A percentile compares a stretch with the other conserved stretches of the same genome.
These are phyloP conservation scores for Exocentrus adspersus DNA, from an alignment of 2,888 invertebrate genomes.

Conservation along the genomic window DNA sequence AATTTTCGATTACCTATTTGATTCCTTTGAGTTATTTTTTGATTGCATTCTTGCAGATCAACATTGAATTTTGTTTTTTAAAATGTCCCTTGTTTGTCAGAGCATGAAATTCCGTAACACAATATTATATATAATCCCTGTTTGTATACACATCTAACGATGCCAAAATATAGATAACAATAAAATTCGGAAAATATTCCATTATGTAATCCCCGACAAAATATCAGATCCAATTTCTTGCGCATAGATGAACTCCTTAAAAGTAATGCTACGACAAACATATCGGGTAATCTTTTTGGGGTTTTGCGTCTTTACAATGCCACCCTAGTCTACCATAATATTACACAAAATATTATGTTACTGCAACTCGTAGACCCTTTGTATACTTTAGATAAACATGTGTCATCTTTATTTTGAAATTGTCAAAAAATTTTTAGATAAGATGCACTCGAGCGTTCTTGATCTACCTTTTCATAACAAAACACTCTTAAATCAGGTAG, in stretches of 20 bases:
- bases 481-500: slow-evolving; percentile 46
- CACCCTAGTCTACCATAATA: slow-evolving; percentile 50
- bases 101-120: slow-evolving; percentile 31
- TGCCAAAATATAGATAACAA: slow-evolving; percentile 26
- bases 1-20: too few relatives aligned
- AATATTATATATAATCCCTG: slow-evolving; percentile 35
- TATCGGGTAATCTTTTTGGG: slow-evolving; percentile 51
- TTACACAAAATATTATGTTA: slow-evolving; percentile 58
- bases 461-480: slow-evolving; percentile 39
- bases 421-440: slow-evolving; percentile 51
- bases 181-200: slow-evolving; percentile 34
- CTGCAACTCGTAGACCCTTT: slow-evolving; percentile 46
- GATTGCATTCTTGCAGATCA: slow-evolving; percentile 6
- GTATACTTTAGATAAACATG: slow-evolving; percentile 54
- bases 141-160: slow-evolving; percentile 18
- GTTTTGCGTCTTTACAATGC: slow-evolving; percentile 43
- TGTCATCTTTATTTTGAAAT: slow-evolving; percentile 52
- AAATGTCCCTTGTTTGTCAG: slow-evolving; percentile 25
- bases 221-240: slow-evolving; percentile 52
- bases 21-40: too few relatives aligned
- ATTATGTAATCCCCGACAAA: slow-evolving; percentile 35
- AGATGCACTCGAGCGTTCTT: slow-evolving; percentile 50
- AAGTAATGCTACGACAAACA: slow-evolving; percentile 54
- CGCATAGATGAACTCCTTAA: slow-evolving; percentile 52
- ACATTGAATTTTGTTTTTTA: slow-evolving; percentile 27